Conservation (phyloP, 2,888 invertebrate species). For the Nephrocerus scutellatus region DNA sequence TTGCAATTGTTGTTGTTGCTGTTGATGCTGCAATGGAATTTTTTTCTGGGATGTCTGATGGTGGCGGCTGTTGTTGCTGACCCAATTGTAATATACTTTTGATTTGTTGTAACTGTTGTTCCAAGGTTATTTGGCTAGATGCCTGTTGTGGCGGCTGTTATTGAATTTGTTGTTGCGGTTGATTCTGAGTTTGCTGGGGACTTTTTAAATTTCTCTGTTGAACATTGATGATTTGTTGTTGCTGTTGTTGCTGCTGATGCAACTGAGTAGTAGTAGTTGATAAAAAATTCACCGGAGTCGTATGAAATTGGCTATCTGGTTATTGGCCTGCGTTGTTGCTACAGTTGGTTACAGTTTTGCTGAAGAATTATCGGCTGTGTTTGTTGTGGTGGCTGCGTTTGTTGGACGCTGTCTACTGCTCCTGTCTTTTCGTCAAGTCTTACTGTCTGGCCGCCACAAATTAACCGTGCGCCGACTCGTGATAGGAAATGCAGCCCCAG, state of each 20-base stretch:
- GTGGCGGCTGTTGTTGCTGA: constrained; percentile 28
- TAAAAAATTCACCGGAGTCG: too few species aligned
- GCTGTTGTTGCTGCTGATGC: constrained; percentile 25
- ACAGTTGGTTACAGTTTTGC: constrained; percentile 20
- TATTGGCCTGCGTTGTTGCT: constrained; percentile 14
- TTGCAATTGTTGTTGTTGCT: constrained; percentile 23
- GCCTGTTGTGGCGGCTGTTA: constrained; percentile 21
- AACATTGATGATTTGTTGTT: constrained; percentile 39
- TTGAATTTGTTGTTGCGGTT: constrained; percentile 19
- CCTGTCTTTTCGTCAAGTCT: too few species aligned
- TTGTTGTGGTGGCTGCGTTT: constrained; percentile 20
- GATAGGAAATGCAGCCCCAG: too few species aligned
- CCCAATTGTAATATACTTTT: background rate
- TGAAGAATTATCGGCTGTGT: too few species aligned
- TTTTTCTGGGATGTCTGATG: too few species aligned
- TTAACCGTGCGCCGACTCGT: too few species aligned
- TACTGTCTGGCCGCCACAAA: too few species aligned
- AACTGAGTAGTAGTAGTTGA: constrained; percentile 22
- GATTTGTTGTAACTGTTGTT: constrained; percentile 13
- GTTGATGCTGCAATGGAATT: constrained; percentile 15
- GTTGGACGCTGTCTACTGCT: too few species aligned
- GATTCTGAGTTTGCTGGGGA: constrained; percentile 24
- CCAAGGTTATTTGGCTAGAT: too few species aligned
- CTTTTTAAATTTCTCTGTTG: constrained; percentile 30
- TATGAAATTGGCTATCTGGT: constrained; percentile 27